A percentile compares a stretch with the other conserved stretches of the same genome.
Evolutionary conservation across 2,797 vertebrate genomes (phyloP).

Genomic region (Macrochelys suwanniensis): DNA sequence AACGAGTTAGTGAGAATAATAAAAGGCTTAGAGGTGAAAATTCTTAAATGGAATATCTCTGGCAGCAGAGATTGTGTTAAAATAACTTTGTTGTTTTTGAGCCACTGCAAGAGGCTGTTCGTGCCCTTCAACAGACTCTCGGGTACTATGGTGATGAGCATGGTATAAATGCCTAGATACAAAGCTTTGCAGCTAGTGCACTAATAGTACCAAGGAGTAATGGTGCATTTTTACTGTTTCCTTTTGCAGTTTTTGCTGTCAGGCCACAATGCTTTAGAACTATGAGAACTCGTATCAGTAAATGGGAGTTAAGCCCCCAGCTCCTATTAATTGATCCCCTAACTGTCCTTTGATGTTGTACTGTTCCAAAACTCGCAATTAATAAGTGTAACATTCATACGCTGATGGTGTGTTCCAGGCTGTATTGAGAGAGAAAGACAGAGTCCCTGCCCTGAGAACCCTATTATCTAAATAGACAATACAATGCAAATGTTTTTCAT

Average conservation of each 20-base stretch:
- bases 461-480: not conserved
- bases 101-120: not conserved
- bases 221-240: not conserved
- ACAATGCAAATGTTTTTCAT: not conserved
- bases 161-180: not conserved
- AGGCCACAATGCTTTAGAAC: not conserved
- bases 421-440: not conserved
- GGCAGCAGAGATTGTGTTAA: not conserved
- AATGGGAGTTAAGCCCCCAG: not conserved
- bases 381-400: not conserved
- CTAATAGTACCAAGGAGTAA: not conserved
- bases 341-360: not conserved
- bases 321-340: not conserved
- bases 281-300: not conserved
- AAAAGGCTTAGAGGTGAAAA: not conserved
- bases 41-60: not conserved
- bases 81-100: not conserved
- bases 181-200: not conserved
- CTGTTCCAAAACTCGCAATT: not conserved
- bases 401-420: too few relatives aligned
- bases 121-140: not conserved
- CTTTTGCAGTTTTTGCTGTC: not conserved
- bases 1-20: not conserved
- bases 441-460: not conserved
- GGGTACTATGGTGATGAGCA: not conserved